phyloP scores from a whole-genome alignment of 2,888 invertebrate genomes.

The Poecilus cupreus region DNA sequence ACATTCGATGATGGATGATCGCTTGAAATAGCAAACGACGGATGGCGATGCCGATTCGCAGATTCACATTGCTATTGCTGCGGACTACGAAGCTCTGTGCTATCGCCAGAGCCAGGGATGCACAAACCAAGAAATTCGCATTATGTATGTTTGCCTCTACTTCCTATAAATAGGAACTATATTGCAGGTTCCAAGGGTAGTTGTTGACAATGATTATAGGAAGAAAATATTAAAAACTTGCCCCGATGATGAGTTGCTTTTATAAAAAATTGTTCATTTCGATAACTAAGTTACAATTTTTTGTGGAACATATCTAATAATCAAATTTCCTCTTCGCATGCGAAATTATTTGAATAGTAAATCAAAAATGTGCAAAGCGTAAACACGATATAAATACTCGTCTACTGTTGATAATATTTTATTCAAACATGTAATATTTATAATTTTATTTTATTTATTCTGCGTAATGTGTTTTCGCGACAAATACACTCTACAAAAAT shows the following conservation, averaged over 20 bases:
- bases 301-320: background rate
- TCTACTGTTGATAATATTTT: too few relatives aligned
- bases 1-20: slow-evolving; percentile 48
- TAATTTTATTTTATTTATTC: too few relatives aligned
- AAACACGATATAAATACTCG: too few relatives aligned
- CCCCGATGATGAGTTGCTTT: background rate
- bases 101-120: slow-evolving; percentile 12
- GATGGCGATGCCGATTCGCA: background rate
- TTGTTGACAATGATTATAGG: too few relatives aligned
- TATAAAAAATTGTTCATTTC: background rate
- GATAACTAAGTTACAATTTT: background rate
- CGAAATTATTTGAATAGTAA: too few relatives aligned
- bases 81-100: background rate
- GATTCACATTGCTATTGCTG: background rate
- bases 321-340: background rate
- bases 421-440: too few relatives aligned
- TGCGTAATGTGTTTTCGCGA: too few relatives aligned
- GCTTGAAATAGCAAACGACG: slow-evolving; percentile 43
- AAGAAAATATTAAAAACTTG: background rate
- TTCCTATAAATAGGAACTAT: too few relatives aligned
- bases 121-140: slow-evolving; percentile 24
- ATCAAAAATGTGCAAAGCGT: too few relatives aligned
- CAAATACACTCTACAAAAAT: too few relatives aligned
- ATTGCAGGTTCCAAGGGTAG: too few relatives aligned
- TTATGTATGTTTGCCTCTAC: background rate